phyloP scores from a whole-genome alignment of 2,888 invertebrate species.

The Pyrochroa serraticornis region DNA sequence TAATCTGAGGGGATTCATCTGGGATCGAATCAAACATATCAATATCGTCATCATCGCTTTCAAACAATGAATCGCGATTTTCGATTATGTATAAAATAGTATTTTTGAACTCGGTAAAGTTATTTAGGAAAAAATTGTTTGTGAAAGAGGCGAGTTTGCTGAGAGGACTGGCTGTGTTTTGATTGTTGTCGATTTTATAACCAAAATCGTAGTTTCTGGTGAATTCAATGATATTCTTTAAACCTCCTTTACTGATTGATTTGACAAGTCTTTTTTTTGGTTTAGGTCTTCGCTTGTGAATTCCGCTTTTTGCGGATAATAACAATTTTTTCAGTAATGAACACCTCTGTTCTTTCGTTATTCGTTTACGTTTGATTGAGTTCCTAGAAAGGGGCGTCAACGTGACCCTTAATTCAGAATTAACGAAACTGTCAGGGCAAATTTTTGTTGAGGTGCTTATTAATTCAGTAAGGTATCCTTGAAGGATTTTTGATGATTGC shows the following conservation, averaged over 20 bases:
- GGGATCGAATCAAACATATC: conserved; percentile 40
- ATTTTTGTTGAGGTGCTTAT: conserved; percentile 42
- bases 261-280: conserved; percentile 3
- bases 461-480: conserved; percentile 51
- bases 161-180: conserved; percentile 46
- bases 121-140: conserved; percentile 51
- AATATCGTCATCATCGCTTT: conserved; percentile 45
- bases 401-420: conserved; percentile 48
- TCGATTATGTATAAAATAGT: conserved; percentile 52
- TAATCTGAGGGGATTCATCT: conserved; percentile 32
- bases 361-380: conserved; percentile 43
- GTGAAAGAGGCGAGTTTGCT: conserved; percentile 52
- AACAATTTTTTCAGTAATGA: conserved; percentile 51
- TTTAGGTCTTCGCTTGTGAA: conserved; percentile 32
- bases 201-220: conserved; percentile 54
- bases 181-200: conserved; percentile 44
- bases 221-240: conserved; percentile 52
- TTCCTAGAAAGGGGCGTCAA: conserved; percentile 39
- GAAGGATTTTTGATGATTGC: conserved; percentile 52
- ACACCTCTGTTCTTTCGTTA: conserved; percentile 54
- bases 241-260: conserved; percentile 39
- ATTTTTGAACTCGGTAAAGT: conserved; percentile 52
- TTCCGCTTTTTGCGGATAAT: conserved; percentile 34
- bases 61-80: conserved; percentile 40
- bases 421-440: conserved; percentile 41